These are phyloP conservation scores for Leptinotarsa juncta DNA, from an alignment of 2,888 invertebrate species.

Conservation along the genomic window DNA sequence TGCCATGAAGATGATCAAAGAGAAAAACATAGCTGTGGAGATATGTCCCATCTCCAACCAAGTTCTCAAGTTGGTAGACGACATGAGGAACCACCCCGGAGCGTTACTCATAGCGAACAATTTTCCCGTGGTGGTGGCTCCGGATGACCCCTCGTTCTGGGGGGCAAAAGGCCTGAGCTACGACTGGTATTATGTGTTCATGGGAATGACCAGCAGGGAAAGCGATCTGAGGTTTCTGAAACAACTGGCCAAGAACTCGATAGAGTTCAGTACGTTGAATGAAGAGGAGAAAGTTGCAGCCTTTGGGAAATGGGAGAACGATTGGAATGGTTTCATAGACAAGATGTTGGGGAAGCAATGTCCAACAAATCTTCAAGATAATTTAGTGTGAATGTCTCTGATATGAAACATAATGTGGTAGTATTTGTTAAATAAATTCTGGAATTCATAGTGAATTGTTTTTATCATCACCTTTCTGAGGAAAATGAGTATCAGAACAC, in stretches of 20 bases:
- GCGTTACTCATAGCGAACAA: constrained; percentile 73
- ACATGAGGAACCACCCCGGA: constrained; percentile 82
- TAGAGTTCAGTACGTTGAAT: constrained; percentile 75
- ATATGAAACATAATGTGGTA: neutral
- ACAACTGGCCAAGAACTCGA: constrained; percentile 79
- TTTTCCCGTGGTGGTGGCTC: constrained; percentile 78
- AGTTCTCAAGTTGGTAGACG: constrained; percentile 75
- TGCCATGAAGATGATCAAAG: constrained; percentile 70
- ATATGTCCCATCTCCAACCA: constrained; percentile 84
- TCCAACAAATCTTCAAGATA: neutral
- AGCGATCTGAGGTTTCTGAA: constrained; percentile 79
- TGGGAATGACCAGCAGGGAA: constrained; percentile 76
- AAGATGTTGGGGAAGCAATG: neutral
- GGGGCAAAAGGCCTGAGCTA: constrained; percentile 77
- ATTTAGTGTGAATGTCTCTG: constrained; percentile 1
- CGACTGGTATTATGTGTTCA: constrained; percentile 83
- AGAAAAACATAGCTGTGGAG: constrained; percentile 77
- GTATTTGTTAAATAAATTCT: neutral
- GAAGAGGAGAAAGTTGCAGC: constrained; percentile 67
- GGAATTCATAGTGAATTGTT: neutral
- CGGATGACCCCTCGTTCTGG: constrained; percentile 83
- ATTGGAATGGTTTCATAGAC: constrained; percentile 68
- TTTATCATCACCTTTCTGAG: too few species aligned
- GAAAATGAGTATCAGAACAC: too few species aligned
- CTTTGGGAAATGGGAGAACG: constrained; percentile 67